Base-by-base conservation (phyloP, 1,140 invertebrate species). In the Cyclina sinensis region DNA sequence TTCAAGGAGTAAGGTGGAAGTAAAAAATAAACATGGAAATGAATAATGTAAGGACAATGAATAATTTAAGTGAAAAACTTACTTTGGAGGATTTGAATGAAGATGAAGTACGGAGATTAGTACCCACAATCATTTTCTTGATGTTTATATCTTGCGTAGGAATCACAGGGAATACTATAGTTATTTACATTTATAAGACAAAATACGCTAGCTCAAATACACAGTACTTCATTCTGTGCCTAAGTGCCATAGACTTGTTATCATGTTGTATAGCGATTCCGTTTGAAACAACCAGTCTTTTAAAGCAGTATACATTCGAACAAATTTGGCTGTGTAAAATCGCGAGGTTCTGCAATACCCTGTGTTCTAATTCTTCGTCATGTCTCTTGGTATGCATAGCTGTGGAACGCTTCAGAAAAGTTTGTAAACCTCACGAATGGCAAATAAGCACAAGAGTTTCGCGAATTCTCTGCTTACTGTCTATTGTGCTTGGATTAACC, bases 141-240 rank as follows among this genome's bases (percentile, higher is more conserved):
- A 27, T 54, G 0, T n/a, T 89, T 9, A 65, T 89, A 27, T 76
- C 82, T 5, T 27, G 68, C 9, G 12, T 30, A 12, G 88, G 88
- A 2, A 73, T 86, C 57, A 12, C 54, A 1, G 88, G 88, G n/a
- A 89, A 89, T 39, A 43, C n/a, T 35, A 35, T 89, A 18, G 88
- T 85, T 5, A 68, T 82, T 32, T 76, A 89, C 30, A 51, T 89
- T 0, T 89, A 89, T 46, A 51, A 76, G 12, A 86, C 65, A 27
- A n/a, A 43, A n/a, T 86, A 76, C 48, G 59, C 46, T 11, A n/a
- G 59, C 35, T 65, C 51, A 27, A 86, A 62, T 35, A 46, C 73
- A 0, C 68, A 86, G 21, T 43, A 0, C 21, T 86, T 86, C 24
- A 43, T 86, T 14, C 37, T 86, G 2, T 76, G 84, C 39, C 24